Evolutionary conservation across 1,140 invertebrate species (phyloP), one percentile per base, ranked within the genome.

Genomic region (Atta texana): DNA sequence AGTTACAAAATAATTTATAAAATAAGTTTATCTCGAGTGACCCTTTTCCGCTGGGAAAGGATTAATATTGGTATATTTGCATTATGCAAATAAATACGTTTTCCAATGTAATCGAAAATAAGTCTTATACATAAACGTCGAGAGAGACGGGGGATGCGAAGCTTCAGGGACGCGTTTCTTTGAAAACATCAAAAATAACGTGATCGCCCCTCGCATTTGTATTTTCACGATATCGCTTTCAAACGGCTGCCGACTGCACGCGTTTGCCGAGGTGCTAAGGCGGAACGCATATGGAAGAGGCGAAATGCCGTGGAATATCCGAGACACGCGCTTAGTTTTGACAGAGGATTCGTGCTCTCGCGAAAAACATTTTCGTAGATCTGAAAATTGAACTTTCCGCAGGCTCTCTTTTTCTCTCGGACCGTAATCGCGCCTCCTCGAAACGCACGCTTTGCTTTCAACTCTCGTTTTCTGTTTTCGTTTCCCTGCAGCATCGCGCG

Each of bases 361-460:
- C 18, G 88, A 66, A 87, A 78, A 87, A 78, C 66, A 74, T 87
- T 90, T 84, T 87, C 80, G 34, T 24, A 64, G 74, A 90, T 78
- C 76, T 59, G 88, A 78, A 69, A 69, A 87, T 84, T 75, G 77
- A 89, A 89, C 59, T 84, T 90, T 44, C 55, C 68, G 12, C 85
- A 39, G 84, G 72, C 76, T 53, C 63, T 55, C 57, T 16, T 61
- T 74, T 63, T 64, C 49, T 12, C 18, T 74, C 21, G 51, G 71
- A 61, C 61, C 71, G 66, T 88, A 90, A 90, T 88, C 89, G 89
- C 66, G 16, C 39, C 61, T 21, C 63, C 51, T 75, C 71, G 71
- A 87, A 69, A 82, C 59, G 77, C 61, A 16, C 88, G 71, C 78
- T 87, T 68, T 57, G 57, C 69, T 61, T 51, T 68, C 89, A 49